Evolutionary conservation across 2,113 vertebrate species (phyloP).

Genomic region (Brienomyrus brachyistius): DNA sequence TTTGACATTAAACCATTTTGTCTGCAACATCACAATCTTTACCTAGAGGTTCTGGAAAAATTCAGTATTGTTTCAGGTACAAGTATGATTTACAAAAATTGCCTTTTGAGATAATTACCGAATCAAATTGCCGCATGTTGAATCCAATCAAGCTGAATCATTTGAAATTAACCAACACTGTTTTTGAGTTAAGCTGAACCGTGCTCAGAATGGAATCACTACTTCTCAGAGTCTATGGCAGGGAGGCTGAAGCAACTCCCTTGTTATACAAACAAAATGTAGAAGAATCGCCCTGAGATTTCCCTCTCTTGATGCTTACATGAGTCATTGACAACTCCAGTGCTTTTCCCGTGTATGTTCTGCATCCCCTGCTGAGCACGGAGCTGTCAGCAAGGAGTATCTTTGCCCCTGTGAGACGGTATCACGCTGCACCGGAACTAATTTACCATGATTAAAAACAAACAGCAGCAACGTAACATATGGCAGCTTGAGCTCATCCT

Average conservation of each 20-base stretch:
- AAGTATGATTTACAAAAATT: neutral
- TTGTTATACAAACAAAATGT: neutral
- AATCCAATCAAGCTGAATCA: neutral
- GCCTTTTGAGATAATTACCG: neutral
- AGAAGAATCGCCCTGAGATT: neutral
- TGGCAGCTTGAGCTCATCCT: neutral
- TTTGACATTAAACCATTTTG: neutral
- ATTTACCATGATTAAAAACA: constrained; percentile 4
- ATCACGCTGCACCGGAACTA: neutral
- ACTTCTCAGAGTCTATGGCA: neutral
- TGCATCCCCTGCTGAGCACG: neutral
- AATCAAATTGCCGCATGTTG: neutral
- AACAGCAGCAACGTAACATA: neutral
- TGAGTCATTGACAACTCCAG: neutral
- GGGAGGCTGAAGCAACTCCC: neutral
- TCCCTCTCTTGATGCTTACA: neutral
- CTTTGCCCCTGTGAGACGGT: neutral
- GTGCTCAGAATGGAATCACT: neutral
- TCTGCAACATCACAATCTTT: neutral
- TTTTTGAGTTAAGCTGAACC: neutral
- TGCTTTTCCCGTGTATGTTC: neutral
- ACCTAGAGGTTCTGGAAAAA: neutral
- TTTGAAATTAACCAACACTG: neutral
- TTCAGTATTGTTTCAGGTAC: neutral
- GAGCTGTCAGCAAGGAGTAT: neutral